Evolutionary conservation across 2,797 vertebrate genomes (phyloP).

Genomic region (Pangasius mekongensis): DNA sequence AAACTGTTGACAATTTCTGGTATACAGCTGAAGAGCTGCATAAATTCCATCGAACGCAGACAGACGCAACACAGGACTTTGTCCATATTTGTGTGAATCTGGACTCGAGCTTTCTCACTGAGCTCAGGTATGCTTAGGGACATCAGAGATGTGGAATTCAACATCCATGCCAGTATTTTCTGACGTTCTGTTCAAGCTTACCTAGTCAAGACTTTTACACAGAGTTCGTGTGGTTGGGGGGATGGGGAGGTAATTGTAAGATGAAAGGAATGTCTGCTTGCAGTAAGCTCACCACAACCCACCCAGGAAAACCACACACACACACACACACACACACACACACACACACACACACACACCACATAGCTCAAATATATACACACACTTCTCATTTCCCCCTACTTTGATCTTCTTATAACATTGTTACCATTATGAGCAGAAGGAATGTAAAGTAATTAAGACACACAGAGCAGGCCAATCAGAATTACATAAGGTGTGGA

Average conservation of each 20-base stretch:
- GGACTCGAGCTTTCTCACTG: background rate
- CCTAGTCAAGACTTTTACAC: background rate
- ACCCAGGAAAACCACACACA: constrained; percentile 53
- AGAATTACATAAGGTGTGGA: constrained; percentile 20
- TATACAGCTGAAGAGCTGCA: background rate
- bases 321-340: constrained; percentile 52
- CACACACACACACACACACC: constrained; percentile 52
- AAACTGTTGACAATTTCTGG: background rate
- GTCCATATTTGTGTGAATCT: background rate
- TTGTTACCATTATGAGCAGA: constrained; percentile 3
- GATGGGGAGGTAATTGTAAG: constrained; percentile 52
- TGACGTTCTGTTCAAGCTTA: background rate
- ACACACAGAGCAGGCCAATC: constrained; percentile 9
- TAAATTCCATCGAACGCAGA: background rate
- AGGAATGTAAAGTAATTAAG: constrained; percentile 25
- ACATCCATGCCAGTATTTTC: background rate
- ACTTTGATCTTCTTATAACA: background rate
- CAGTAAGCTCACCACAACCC: constrained; percentile 54
- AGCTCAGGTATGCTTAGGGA: background rate
- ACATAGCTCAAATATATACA: constrained; percentile 4
- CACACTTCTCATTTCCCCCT: background rate
- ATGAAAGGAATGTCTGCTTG: constrained; percentile 67
- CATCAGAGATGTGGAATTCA: background rate
- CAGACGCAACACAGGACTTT: background rate
- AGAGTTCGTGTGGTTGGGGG: constrained; percentile 29